These are phyloP conservation scores for Rhinoderma darwinii DNA, from an alignment of 2,113 vertebrate genomes.

Conservation along the genomic window DNA sequence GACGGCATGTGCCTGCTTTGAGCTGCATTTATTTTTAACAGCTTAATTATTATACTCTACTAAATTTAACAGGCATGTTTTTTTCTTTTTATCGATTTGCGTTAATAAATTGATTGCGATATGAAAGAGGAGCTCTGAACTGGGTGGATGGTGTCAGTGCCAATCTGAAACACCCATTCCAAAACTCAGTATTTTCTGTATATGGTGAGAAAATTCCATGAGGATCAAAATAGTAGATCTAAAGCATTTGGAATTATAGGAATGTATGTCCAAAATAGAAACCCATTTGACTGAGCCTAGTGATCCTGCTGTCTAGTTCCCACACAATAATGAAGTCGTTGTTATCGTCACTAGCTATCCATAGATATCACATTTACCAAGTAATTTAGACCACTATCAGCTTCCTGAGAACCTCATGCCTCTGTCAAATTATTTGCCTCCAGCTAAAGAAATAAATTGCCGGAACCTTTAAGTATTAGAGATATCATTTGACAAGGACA, in stretches of 20 bases:
- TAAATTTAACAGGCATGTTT: too few relatives aligned
- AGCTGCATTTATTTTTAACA: neutral
- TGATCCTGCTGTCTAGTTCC: conserved; percentile 55
- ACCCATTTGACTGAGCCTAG: conserved; percentile 13
- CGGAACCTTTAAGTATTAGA: conserved; percentile 61
- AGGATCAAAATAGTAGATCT: neutral
- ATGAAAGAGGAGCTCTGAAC: neutral
- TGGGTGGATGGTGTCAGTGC: neutral
- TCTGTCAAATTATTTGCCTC: conserved; percentile 62
- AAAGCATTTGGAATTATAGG: conserved; percentile 15
- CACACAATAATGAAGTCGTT: conserved; percentile 61
- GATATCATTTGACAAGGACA: conserved; percentile 63
- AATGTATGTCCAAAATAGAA: conserved; percentile 31
- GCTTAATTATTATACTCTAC: too few relatives aligned
- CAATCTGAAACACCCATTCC: neutral
- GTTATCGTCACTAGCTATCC: conserved; percentile 62
- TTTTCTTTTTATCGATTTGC: too few relatives aligned
- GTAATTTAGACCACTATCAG: conserved; percentile 65
- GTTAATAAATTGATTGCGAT: too few relatives aligned
- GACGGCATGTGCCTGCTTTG: neutral
- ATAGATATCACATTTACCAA: conserved; percentile 64
- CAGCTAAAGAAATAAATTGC: conserved; percentile 61
- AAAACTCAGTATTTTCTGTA: neutral
- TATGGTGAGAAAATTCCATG: conserved; percentile 7
- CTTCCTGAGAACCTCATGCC: conserved; percentile 63